Conservation (phyloP, 2,797 vertebrate species). For the Myotis vivesi region DNA sequence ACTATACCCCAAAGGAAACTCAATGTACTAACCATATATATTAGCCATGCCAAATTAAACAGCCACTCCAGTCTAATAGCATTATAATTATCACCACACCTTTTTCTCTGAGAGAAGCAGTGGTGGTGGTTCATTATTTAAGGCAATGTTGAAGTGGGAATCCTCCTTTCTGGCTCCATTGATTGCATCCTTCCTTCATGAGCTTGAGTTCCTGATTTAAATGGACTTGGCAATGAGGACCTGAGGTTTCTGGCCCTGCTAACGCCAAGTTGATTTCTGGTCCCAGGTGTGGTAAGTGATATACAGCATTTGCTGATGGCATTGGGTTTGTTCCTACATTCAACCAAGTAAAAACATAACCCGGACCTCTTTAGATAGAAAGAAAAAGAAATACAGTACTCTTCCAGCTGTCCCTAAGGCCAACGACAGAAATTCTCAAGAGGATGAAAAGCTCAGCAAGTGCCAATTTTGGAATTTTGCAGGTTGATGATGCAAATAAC, state of each 20-base stretch:
- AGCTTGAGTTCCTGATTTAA: background rate
- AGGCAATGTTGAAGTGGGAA: background rate
- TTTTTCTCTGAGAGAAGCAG: slow-evolving; percentile 12
- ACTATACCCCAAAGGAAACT: background rate
- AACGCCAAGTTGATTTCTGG: background rate
- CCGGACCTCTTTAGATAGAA: slow-evolving; percentile 25
- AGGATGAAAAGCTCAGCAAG: background rate
- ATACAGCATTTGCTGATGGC: background rate
- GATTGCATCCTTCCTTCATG: background rate
- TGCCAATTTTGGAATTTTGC: slow-evolving; percentile 20
- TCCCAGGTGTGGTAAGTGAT: background rate
- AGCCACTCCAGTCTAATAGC: background rate
- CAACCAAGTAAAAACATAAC: background rate
- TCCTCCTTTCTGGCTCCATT: background rate
- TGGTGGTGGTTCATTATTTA: background rate
- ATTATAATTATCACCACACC: background rate
- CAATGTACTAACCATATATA: background rate
- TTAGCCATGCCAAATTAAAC: background rate
- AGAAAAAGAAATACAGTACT: background rate
- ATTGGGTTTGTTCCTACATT: slow-evolving; percentile 16
- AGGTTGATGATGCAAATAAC: background rate
- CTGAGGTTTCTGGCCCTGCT: background rate
- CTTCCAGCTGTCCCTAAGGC: background rate
- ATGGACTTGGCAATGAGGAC: background rate
- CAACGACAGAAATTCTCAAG: background rate